Evolutionary conservation across 2,888 invertebrate genomes (phyloP).

Genomic region (Netelia fuscicornis): DNA sequence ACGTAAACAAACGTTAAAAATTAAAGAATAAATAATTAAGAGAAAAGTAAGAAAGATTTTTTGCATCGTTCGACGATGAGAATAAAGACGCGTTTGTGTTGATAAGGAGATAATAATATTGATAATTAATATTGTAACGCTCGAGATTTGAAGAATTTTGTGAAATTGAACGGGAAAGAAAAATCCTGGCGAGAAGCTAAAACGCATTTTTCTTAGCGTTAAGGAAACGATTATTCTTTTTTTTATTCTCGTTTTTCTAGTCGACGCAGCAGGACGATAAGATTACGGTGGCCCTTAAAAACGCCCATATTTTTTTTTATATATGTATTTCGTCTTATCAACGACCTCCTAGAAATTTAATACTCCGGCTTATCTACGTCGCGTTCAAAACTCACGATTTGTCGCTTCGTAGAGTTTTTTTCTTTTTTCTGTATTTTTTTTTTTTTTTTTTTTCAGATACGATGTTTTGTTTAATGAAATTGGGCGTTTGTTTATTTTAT

Average conservation of each 20-base stretch:
- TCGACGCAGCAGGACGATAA: background rate
- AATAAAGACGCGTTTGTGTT: background rate
- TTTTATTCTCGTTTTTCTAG: constrained; percentile 6
- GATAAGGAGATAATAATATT: too few species aligned
- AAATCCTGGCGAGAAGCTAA: background rate
- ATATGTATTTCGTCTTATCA: constrained; percentile 5
- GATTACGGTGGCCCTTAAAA: constrained; percentile 13
- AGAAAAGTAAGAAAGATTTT: background rate
- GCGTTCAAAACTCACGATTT: background rate
- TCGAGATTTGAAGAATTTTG: too few species aligned
- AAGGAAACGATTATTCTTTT: background rate
- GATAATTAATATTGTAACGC: too few species aligned
- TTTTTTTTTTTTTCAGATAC: background rate
- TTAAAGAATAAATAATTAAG: background rate
- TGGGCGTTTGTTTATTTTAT: too few species aligned
- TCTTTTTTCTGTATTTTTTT: background rate
- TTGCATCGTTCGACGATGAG: background rate
- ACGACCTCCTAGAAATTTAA: constrained; percentile 22
- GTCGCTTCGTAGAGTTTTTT: background rate
- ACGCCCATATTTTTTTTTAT: constrained; percentile 24
- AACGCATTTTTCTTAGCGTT: background rate
- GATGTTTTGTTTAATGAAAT: background rate
- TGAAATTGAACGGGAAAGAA: background rate
- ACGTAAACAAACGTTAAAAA: background rate
- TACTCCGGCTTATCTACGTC: constrained; percentile 19